Base-by-base conservation (phyloP, 2,797 vertebrate species). In the Notoglanidium macrostoma region DNA sequence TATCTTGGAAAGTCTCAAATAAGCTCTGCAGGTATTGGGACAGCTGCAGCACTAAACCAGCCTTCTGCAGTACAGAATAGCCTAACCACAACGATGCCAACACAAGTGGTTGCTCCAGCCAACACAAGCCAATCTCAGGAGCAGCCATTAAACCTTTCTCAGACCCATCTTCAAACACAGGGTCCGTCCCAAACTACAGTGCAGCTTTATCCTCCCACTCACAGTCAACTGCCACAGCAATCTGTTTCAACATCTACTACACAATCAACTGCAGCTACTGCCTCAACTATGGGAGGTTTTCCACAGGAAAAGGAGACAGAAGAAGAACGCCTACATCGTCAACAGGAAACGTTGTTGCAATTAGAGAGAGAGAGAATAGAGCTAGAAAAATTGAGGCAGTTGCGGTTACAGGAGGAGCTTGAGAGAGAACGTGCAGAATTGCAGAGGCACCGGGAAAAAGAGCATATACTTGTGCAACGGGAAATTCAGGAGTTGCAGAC, bases 401-500 rank as follows among this genome's bases (percentile, higher is more conserved):
- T 98, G 83, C 96, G 98, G 35, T 92, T 99, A 46, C 98, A 99
- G 59, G 98, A 99, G 63, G 98, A 99, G 92, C 95, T 99, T 84
- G 98, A 99, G 87, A 94, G 97, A 65, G 98, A 99, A 89, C 96
- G 98, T 0, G 94, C 95, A 0, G 98, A 99, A 92, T 93, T 99
- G 86, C 98, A 99, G 91, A 90, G 97, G 32, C 97, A 99, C 90
- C 94, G 98, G 5, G 98, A 99, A 89, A 99, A 99, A 88, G 98
- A 99, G 91, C 98, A 99, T 93, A 94, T 99, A 73, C 94, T 99
- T 89, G 98, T 99, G 92, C 98, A 99, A 87, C 96, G 97, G 90
- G 98, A 99, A 92, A 95, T 99, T 91, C 97, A 98, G 90, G 98
- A 99, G 92, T 94, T 99, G 90, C 98, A 99, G 91, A 98, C 92